phyloP scores from a whole-genome alignment of 1,140 invertebrate genomes.

The Ephestia elutella region DNA sequence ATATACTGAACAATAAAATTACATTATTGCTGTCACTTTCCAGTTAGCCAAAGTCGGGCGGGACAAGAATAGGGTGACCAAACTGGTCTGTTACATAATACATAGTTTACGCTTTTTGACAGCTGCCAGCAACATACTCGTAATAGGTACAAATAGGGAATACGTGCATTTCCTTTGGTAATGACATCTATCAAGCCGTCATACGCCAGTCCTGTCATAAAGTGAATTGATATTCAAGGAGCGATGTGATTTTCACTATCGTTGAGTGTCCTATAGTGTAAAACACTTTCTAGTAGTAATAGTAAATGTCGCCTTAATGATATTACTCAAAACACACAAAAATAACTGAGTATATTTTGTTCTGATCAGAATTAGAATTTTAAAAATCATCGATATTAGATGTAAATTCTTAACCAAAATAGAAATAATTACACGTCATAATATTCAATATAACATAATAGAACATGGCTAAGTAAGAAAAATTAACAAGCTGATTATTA shows the following conservation, averaged over 20 bases:
- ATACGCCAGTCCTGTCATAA: constrained; percentile 13
- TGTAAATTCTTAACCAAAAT: too few species aligned
- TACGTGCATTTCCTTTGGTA: constrained; percentile 5
- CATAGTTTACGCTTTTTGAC: not conserved
- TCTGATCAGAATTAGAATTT: too few species aligned
- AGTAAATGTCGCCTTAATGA: constrained; percentile 31
- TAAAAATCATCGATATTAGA: too few species aligned
- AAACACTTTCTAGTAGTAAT: constrained; percentile 53
- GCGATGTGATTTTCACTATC: constrained; percentile 57
- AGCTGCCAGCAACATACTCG: not conserved
- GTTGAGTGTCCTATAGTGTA: constrained; percentile 51
- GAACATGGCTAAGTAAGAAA: too few species aligned
- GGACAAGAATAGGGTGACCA: not conserved
- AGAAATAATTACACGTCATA: too few species aligned
- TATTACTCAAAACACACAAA: constrained; percentile 6
- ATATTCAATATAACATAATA: too few species aligned
- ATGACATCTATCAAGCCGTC: constrained; percentile 6
- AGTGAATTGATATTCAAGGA: constrained; percentile 40
- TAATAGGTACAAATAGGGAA: constrained; percentile 9
- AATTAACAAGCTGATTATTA: too few species aligned
- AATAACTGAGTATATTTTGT: too few species aligned
- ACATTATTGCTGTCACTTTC: not conserved
- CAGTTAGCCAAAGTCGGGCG: not conserved
- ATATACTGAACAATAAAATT: not conserved
- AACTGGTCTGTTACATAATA: constrained; percentile 1